phyloP scores from a whole-genome alignment of 2,113 vertebrate genomes.

The Panurus biarmicus region DNA sequence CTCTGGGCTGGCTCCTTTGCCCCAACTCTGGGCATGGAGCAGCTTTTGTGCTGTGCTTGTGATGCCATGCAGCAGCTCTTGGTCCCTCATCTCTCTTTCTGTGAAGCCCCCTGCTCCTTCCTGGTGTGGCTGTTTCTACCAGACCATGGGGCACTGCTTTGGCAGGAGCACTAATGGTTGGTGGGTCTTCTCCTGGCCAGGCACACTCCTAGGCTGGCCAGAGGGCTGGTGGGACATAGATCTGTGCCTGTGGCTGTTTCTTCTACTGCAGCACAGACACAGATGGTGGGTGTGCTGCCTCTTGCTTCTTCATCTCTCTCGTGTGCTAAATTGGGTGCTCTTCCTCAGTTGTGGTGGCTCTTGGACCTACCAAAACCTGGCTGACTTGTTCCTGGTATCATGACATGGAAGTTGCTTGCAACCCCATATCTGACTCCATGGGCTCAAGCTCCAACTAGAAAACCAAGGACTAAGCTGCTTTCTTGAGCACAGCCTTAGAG shows the following conservation, averaged over 20 bases:
- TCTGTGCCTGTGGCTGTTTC: not conserved
- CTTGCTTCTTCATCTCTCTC: not conserved
- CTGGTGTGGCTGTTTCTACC: not conserved
- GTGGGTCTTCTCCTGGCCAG: not conserved
- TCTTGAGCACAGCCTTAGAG: not conserved
- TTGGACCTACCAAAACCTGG: not conserved
- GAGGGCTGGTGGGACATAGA: not conserved
- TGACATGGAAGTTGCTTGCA: not conserved
- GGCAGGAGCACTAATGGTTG: not conserved
- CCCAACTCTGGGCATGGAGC: not conserved
- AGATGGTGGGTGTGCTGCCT: not conserved
- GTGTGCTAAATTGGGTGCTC: not conserved
- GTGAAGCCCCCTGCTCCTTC: not conserved
- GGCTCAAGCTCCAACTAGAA: not conserved
- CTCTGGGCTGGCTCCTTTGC: not conserved
- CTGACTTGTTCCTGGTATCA: not conserved
- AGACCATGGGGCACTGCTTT: not conserved
- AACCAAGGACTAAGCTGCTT: not conserved
- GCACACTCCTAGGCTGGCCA: not conserved
- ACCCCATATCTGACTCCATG: rapidly evolving
- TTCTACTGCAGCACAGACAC: rapidly evolving
- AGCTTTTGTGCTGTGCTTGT: not conserved
- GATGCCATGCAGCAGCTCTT: not conserved
- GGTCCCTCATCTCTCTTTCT: not conserved
- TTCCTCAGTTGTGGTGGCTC: not conserved